Conservation (phyloP, 2,113 vertebrate species). For the Salvelinus namaycush region DNA sequence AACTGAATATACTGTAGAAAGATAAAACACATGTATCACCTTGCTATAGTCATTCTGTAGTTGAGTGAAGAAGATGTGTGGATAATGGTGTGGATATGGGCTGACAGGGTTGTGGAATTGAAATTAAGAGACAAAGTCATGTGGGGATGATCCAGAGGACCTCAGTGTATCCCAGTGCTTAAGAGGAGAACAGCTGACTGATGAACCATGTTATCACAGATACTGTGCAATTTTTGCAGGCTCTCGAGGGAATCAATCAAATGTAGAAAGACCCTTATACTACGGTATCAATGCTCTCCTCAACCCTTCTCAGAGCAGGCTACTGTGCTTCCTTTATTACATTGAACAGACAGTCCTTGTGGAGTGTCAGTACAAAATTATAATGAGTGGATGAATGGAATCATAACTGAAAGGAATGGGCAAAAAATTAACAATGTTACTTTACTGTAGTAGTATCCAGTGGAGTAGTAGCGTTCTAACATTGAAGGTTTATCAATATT, state of each 20-base stretch:
- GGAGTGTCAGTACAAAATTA: neutral
- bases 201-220: slow-evolving; percentile 28
- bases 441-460: too few relatives aligned
- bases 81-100: neutral
- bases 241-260: slow-evolving; percentile 31
- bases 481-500: too few relatives aligned
- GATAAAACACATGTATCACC: neutral
- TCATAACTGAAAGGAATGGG: too few relatives aligned
- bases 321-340: slow-evolving; percentile 3
- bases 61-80: neutral
- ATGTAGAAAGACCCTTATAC: slow-evolving; percentile 11
- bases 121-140: slow-evolving; percentile 13
- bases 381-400: too few relatives aligned
- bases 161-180: slow-evolving; percentile 17
- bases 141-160: slow-evolving; percentile 9
- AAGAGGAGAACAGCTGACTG: slow-evolving; percentile 25
- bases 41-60: neutral
- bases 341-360: neutral
- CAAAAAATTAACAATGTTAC: neutral
- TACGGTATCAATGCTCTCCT: neutral
- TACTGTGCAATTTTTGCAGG: slow-evolving; percentile 15
- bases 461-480: too few relatives aligned
- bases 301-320: neutral
- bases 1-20: neutral
- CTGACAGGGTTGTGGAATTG: neutral